phyloP scores from a whole-genome alignment of 35 echinoderm and acorn worm genomes.

The Diadema setosum region DNA sequence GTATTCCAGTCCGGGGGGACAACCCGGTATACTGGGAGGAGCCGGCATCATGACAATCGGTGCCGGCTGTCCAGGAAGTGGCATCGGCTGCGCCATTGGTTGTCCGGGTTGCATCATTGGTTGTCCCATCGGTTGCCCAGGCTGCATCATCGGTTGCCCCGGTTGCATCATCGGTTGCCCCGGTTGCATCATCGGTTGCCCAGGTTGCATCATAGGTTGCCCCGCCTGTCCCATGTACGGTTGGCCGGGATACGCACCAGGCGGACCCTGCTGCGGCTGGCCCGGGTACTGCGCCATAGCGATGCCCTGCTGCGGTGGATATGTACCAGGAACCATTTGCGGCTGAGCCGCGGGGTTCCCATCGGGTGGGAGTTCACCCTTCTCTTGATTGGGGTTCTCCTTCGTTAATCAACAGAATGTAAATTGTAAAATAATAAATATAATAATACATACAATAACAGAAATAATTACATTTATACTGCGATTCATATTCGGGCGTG shows the following conservation, averaged over 20 bases:
- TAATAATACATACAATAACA: no score
- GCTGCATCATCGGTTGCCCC: not conserved
- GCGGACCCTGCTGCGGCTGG: not conserved
- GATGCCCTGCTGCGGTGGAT: no score
- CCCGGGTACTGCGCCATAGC: not conserved
- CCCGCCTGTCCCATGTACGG: not conserved
- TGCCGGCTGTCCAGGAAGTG: not conserved
- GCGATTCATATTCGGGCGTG: no score
- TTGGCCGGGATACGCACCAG: not conserved
- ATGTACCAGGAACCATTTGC: no score
- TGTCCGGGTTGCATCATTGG: no score
- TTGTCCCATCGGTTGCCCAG: not conserved
- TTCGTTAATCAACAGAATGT: no score
- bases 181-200: not conserved
- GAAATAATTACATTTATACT: no score
- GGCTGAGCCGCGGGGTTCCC: no score
- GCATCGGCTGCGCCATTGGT: not conserved
- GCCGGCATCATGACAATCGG: not conserved
- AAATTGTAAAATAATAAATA: no score
- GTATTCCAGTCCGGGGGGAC: conserved; percentile 60
- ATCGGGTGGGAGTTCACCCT: no score
- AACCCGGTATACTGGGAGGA: conserved; percentile 2
- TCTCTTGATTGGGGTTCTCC: no score
- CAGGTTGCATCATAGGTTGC: not conserved
- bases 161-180: no score